Evolutionary conservation across 2,113 vertebrate species (phyloP).

Genomic region (Gavia stellata): DNA sequence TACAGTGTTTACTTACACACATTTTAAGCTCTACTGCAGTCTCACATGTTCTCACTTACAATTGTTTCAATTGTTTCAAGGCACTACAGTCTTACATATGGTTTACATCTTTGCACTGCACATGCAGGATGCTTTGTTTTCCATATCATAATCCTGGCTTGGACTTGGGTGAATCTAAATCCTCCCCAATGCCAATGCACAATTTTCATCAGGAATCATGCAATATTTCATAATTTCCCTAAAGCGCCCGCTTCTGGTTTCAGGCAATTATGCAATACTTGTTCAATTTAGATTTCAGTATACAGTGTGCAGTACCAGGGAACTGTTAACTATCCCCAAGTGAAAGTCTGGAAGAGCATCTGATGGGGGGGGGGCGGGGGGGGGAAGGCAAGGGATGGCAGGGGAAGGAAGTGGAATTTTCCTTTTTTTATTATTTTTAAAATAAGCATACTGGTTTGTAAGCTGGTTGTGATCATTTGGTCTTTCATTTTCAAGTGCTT

Average conservation of each 20-base stretch:
- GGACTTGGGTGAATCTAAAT: not conserved
- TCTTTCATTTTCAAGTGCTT: not conserved
- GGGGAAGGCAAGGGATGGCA: not conserved
- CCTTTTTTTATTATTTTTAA: not conserved
- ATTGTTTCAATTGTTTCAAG: not conserved
- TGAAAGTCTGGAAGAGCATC: not conserved
- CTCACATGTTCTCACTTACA: not conserved
- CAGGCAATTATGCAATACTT: not conserved
- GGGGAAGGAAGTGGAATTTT: not conserved
- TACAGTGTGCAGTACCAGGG: not conserved
- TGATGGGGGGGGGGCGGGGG: not conserved
- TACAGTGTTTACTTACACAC: not conserved
- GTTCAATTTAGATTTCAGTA: not conserved
- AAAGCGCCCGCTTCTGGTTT: not conserved
- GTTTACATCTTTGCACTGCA: not conserved
- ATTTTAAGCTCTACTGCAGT: not conserved
- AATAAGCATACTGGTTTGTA: not conserved
- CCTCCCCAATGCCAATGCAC: not conserved
- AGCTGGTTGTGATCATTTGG: rapidly evolving
- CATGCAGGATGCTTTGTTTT: not conserved
- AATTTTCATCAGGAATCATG: not conserved
- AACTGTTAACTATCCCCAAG: not conserved
- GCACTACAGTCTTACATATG: not conserved
- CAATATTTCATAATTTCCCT: not conserved
- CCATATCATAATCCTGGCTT: not conserved